These are phyloP conservation scores for Oxytorus armatus DNA, from an alignment of 2,888 invertebrate species.

Conservation along the genomic window DNA sequence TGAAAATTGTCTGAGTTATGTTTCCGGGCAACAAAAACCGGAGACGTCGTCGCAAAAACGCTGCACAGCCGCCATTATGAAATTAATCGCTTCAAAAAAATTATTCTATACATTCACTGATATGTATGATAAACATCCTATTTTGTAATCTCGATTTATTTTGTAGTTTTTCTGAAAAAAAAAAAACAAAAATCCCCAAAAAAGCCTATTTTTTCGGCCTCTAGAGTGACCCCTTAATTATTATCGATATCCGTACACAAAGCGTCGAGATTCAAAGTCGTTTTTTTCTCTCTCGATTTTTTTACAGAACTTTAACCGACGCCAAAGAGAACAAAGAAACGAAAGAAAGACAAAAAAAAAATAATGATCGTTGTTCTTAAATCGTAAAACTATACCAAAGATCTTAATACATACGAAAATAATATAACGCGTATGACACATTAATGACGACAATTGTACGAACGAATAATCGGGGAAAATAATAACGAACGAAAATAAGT, in stretches of 20 bases:
- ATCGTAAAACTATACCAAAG: conserved; percentile 55
- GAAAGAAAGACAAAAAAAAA: conserved; percentile 3
- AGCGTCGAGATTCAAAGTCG: conserved; percentile 6
- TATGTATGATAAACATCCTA: too few species aligned
- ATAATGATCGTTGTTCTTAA: conserved; percentile 26
- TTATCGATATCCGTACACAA: conserved; percentile 4
- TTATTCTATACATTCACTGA: too few species aligned
- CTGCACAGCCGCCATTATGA: too few species aligned
- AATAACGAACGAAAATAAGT: conserved; percentile 3
- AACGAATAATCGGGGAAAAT: neutral
- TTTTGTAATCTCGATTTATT: too few species aligned
- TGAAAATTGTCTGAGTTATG: too few species aligned
- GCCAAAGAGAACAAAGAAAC: conserved; percentile 47
- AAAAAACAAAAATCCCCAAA: neutral
- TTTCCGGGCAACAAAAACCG: too few species aligned
- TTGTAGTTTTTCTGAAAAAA: conserved; percentile 1
- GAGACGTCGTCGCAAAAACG: too few species aligned
- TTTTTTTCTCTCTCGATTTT: conserved; percentile 30
- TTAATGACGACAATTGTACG: conserved; percentile 1
- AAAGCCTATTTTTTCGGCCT: neutral
- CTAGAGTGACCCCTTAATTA: neutral
- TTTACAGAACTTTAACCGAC: conserved; percentile 48
- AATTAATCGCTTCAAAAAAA: too few species aligned
- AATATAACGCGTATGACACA: neutral
- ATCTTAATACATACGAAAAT: conserved; percentile 23